Base-by-base conservation (phyloP, 2,797 vertebrate genomes). In the Triplophysa bombifrons region DNA sequence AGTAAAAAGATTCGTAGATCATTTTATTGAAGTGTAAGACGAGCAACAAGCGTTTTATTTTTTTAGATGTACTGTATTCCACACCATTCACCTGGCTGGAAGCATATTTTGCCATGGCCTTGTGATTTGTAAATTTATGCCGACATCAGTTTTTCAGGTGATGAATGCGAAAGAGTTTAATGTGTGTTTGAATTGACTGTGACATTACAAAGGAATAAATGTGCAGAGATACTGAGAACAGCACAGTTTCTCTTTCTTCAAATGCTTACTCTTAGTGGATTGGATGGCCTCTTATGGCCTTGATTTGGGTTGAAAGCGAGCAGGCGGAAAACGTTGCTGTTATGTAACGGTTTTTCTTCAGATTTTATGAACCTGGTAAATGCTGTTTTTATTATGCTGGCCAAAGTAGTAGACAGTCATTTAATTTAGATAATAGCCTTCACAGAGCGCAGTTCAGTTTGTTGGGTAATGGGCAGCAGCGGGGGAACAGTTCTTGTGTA, bases 201-300 rank as follows among this genome's bases (percentile, higher is more conserved):
- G 68, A 66, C 46, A 75, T 75, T 80, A 27, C 74, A 34, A n/a
- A 5, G 53, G 53, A 14, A 25, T 51, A 46, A 81, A 66, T 20
- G 56, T n/a, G 14, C 44, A 34, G 55, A 78, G 63, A 78, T 51
- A 78, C 2, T 16, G 17, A 56, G 9, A 58, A 66, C 38, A 19
- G 0, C n/a, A 7, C 16, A 11, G 13, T 22, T 78, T 30, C 22
- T 78, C 55, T 55, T 41, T 46, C 80, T 30, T 19, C 17, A 3
- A 50, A 44, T 20, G 0, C 48, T 76, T 72, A 70, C 73, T 76
- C 38, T 56, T n/a, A 65, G 22, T 16, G 64, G 44, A 63, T 73
- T 78, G 60, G 9, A 30, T 78, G 67, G 87, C 25, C 25, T 27
- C 25, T 27, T 92, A 83, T 86, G 89, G 83, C 89, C 87, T 83